Conservation (phyloP, 2,797 vertebrate species). For the Anguilla megastoma region DNA sequence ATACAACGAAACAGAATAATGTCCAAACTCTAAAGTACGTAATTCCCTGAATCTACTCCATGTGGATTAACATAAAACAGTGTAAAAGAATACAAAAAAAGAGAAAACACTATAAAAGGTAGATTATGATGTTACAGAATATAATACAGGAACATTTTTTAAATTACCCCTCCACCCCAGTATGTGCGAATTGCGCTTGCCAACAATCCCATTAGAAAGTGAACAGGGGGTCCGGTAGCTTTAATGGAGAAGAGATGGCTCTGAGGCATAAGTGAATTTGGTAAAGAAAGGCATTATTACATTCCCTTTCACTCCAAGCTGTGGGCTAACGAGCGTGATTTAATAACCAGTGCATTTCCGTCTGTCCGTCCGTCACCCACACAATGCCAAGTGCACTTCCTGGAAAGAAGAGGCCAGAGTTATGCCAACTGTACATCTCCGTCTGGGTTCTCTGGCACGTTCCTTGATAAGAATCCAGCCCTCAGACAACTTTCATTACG, state of each 20-base stretch:
- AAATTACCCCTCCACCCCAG: not conserved
- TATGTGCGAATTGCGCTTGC: not conserved
- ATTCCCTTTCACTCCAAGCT: not conserved
- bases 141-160: not conserved
- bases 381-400: not conserved
- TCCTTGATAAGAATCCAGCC: too few species aligned
- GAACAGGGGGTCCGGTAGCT: not conserved
- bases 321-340: not conserved
- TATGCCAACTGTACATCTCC: not conserved
- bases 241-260: not conserved
- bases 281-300: not conserved
- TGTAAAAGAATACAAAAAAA: not conserved
- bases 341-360: not conserved
- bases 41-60: not conserved
- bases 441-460: not conserved
- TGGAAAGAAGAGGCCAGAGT: not conserved
- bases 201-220: not conserved
- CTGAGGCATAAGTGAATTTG: not conserved
- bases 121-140: not conserved
- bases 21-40: not conserved
- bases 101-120: not conserved
- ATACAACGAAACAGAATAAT: not conserved
- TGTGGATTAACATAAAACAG: not conserved
- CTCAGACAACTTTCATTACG: too few species aligned
- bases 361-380: not conserved